phyloP scores from a whole-genome alignment of 2,888 invertebrate species.

The Drosophila eohydei region DNA sequence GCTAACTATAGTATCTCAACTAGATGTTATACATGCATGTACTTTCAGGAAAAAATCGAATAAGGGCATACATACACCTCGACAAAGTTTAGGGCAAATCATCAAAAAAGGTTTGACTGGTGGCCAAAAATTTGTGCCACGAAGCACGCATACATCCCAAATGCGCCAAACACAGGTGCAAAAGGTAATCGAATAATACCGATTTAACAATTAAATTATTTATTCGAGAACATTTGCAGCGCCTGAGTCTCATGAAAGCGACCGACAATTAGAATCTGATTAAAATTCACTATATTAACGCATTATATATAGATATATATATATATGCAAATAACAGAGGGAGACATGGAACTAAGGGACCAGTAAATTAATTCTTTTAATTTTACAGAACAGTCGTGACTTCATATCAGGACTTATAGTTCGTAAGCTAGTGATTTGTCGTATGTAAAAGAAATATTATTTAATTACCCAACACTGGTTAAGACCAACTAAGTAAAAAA shows the following conservation, averaged over 20 bases:
- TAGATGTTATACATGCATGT: background rate
- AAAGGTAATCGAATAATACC: constrained; percentile 31
- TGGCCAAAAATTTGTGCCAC: constrained; percentile 33
- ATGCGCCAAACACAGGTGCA: constrained; percentile 48
- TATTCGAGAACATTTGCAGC: constrained; percentile 25
- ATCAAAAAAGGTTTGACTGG: constrained; percentile 28
- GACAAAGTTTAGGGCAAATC: constrained; percentile 26
- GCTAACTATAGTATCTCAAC: background rate
- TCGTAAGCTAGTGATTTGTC: constrained; percentile 6
- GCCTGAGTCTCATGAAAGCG: constrained; percentile 24
- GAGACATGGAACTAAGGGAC: constrained; percentile 14
- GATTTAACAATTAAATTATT: background rate
- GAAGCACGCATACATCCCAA: constrained; percentile 43
- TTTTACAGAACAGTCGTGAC: constrained; percentile 21
- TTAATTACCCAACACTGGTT: constrained; percentile 10
- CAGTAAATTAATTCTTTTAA: constrained; percentile 13
- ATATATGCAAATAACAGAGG: background rate
- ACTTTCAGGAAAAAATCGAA: constrained; percentile 28
- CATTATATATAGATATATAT: background rate
- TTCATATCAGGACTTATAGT: constrained; percentile 13
- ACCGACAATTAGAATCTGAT: constrained; percentile 6
- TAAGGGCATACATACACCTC: constrained; percentile 19
- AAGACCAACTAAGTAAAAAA: constrained; percentile 1
- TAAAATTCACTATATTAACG: constrained; percentile 6
- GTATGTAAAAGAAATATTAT: background rate